A percentile compares a stretch with the other conserved stretches of the same genome.
phyloP scores from a whole-genome alignment of 2,113 vertebrate species.

The Mungos mungo region DNA sequence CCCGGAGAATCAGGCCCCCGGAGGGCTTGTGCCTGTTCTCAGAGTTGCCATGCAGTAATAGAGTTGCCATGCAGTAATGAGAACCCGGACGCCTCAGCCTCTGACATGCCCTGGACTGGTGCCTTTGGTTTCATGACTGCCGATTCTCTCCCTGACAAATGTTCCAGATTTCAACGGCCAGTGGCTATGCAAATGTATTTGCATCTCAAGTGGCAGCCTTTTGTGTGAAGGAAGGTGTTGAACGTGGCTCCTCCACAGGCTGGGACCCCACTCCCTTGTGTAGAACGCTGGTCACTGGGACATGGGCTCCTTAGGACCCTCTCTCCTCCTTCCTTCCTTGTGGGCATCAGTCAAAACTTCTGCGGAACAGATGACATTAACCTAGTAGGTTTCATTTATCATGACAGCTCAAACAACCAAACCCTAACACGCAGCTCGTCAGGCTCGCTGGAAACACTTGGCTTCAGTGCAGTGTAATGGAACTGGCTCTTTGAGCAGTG shows the following conservation, averaged over 20 bases:
- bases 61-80: neutral
- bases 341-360: neutral
- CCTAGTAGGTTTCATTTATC: neutral
- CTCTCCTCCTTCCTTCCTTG: neutral
- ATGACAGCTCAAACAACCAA: neutral
- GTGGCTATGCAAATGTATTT: neutral
- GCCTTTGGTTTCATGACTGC: neutral
- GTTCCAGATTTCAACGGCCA: neutral
- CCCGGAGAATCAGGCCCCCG: neutral
- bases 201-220: neutral
- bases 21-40: neutral
- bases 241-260: neutral
- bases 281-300: neutral
- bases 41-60: neutral
- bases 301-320: neutral
- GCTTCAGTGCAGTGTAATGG: neutral
- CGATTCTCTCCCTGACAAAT: neutral
- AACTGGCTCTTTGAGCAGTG: neutral
- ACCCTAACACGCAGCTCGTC: neutral
- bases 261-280: neutral
- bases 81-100: neutral
- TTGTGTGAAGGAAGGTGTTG: neutral
- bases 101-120: neutral
- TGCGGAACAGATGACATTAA: neutral
- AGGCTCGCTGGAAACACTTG: conserved; percentile 34